These are phyloP conservation scores for Hedya salicella DNA, from an alignment of 2,888 invertebrate genomes.

Conservation along the genomic window DNA sequence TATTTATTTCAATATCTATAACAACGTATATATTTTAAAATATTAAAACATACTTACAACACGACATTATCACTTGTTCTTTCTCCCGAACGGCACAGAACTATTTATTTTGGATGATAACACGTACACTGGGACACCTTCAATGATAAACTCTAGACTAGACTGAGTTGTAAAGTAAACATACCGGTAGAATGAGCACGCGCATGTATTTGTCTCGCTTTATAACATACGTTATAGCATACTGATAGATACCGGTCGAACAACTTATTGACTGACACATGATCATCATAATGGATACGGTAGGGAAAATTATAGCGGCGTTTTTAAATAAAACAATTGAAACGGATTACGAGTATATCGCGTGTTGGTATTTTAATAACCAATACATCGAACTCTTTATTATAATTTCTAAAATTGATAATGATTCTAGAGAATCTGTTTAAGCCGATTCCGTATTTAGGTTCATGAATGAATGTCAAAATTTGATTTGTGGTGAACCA, in stretches of 20 bases:
- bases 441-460: too few relatives aligned
- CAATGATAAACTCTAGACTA: conserved; percentile 7
- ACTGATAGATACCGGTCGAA: conserved; percentile 29
- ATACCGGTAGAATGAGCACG: conserved; percentile 10
- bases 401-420: too few relatives aligned
- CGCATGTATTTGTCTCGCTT: conserved; percentile 26
- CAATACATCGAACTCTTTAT: too few relatives aligned
- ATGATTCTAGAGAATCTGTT: too few relatives aligned
- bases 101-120: conserved; percentile 32
- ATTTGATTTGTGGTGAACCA: too few relatives aligned
- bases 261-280: background rate
- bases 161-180: conserved; percentile 19
- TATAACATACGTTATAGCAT: background rate
- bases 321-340: background rate
- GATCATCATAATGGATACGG: background rate
- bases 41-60: conserved; percentile 35
- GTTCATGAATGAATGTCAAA: too few relatives aligned
- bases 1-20: background rate
- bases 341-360: too few relatives aligned
- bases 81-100: background rate
- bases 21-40: background rate
- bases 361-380: too few relatives aligned
- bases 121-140: conserved; percentile 17
- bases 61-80: conserved; percentile 24
- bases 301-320: background rate